Base-by-base conservation (phyloP, 2,888 invertebrate species). In the Lepidocyrtinus sp. region DNA sequence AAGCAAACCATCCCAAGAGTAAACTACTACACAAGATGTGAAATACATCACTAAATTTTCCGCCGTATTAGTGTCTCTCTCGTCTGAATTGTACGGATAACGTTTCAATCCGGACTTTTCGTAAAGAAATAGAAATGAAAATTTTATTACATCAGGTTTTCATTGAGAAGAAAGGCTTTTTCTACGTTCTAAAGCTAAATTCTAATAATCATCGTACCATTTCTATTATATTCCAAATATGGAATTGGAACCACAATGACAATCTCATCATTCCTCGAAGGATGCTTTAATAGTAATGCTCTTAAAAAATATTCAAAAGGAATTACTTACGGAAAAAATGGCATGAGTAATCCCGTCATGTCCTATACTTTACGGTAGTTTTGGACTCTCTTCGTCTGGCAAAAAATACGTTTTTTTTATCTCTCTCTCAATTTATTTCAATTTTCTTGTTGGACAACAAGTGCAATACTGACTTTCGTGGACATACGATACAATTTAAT, bases 211-310 rank as follows among this genome's bases (percentile, higher is more conserved):
- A 64, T 74, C 61, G 25, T 65, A n/a, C n/a, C n/a, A n/a, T 17
- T 15, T 24, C 75, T 26, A 61, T 67, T 75, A 75, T 75, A 45
- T 62, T 62, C 75, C 75, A 67, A 68, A 75, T 75, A 67, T 75
- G 75, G 75, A 68, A 46, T 24, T 36, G 12, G 26, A 63, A 62
- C 36, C 59, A 70, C 26, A 36, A 36, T 36, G 36, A 36, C 36
- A 36, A n/a, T n/a, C n/a, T n/a, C n/a, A n/a, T n/a, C n/a, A n/a
- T n/a, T n/a, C 36, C 5, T 12, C 36, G 12, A 36, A 7, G 36
- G 36, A 36, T n/a, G n/a, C n/a, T n/a, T n/a, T n/a, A n/a, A 68
- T 1, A 9, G 21, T 65, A 46, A 50, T 68, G 68, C 25, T 50
- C n/a, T 19, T 17, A 26, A 69, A 65, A 50, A 59, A 21, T 69